A percentile compares a stretch with the other conserved stretches of the same genome.
phyloP scores from a whole-genome alignment of 1,140 invertebrate genomes.

The Galendromus occidentalis region DNA sequence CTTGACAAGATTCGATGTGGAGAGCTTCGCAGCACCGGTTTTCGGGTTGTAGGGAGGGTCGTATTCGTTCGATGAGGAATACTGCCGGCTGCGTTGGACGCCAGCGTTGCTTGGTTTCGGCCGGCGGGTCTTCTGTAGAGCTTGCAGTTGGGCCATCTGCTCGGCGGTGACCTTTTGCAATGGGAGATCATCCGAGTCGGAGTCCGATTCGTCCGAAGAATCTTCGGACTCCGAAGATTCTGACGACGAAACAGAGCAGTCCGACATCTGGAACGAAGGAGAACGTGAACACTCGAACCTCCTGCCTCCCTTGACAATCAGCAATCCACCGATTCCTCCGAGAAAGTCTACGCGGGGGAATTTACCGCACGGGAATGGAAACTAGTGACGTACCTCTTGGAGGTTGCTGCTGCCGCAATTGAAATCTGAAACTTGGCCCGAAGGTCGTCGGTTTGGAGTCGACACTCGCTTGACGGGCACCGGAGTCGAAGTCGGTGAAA shows the following conservation, averaged over 20 bases:
- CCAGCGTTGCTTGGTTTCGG: not conserved
- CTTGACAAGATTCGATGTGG: no score
- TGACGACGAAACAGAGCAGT: not conserved
- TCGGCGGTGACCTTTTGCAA: constrained; percentile 1
- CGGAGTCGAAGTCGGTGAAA: not conserved
- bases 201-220: not conserved
- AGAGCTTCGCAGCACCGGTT: not conserved
- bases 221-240: not conserved
- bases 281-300: no score
- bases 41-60: not conserved
- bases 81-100: not conserved
- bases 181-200: not conserved
- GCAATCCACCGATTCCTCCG: no score
- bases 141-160: not conserved
- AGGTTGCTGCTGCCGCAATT: no score
- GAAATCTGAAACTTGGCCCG: no score
- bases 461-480: no score
- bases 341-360: no score
- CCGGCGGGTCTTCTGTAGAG: not conserved
- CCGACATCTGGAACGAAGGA: no score
- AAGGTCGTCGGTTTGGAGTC: no score
- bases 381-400: no score
- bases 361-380: no score
- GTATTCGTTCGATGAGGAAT: not conserved
- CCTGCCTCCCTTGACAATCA: no score